Conservation (phyloP, 2,113 vertebrate species). For the Grallaria varia region DNA sequence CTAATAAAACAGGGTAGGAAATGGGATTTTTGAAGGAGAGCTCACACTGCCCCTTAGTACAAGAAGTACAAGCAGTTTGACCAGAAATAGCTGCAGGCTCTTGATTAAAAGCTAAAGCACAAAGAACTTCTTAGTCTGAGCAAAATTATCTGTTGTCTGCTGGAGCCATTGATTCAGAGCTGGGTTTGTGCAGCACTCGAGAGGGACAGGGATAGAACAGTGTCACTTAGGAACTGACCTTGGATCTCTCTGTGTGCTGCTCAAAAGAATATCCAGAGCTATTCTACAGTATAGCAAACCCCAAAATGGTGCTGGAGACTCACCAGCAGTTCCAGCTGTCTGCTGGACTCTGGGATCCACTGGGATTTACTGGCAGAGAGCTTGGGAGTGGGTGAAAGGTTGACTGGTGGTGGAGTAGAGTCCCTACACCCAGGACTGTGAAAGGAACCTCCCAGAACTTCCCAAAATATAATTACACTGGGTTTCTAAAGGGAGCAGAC, state of each 20-base stretch:
- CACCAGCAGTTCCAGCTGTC: not conserved
- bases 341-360: not conserved
- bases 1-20: not conserved
- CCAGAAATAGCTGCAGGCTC: conserved; percentile 35
- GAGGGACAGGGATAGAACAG: not conserved
- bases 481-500: not conserved
- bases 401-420: not conserved
- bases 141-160: not conserved
- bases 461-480: fast-evolving
- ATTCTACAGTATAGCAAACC: not conserved
- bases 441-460: not conserved
- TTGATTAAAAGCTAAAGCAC: conserved; percentile 20
- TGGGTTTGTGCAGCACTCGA: not conserved
- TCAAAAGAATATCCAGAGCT: not conserved
- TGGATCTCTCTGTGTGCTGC: not conserved
- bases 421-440: not conserved
- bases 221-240: not conserved
- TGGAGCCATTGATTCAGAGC: not conserved
- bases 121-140: conserved; percentile 5
- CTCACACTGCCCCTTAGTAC: not conserved
- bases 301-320: fast-evolving
- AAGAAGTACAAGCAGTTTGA: not conserved
- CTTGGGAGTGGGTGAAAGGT: not conserved
- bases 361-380: not conserved
- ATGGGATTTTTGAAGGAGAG: not conserved